Evolutionary conservation across 92 coral and sea anemone genomes (phyloP).

Genomic region (Epizoanthus fatuus): DNA sequence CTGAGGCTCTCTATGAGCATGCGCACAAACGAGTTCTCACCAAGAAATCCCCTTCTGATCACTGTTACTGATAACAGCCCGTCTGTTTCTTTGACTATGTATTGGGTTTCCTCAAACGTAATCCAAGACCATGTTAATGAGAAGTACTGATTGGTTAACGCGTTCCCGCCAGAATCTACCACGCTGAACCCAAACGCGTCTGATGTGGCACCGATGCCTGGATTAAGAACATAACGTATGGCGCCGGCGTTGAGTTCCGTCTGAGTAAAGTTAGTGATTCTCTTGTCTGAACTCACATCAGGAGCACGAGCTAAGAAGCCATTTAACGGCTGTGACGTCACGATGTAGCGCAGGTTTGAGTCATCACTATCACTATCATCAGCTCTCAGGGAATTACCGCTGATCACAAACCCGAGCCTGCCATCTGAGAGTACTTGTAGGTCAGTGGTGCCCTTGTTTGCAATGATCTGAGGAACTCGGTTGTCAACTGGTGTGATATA

Average conservation of each 20-base stretch:
- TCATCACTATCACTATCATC: constrained; percentile 92
- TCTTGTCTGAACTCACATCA: constrained; percentile 40
- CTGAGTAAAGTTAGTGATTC: constrained; percentile 79
- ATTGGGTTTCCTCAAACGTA: constrained; percentile 61
- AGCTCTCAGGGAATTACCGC: constrained; percentile 67
- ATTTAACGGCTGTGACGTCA: constrained; percentile 71
- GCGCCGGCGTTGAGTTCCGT: constrained; percentile 65
- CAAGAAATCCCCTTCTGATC: constrained; percentile 86
- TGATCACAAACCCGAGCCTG: constrained; percentile 79
- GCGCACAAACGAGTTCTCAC: constrained; percentile 87
- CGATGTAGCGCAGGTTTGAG: constrained; percentile 69
- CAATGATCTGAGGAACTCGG: constrained; percentile 87
- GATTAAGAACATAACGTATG: constrained; percentile 72
- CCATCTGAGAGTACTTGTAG: constrained; percentile 73
- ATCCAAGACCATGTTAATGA: constrained; percentile 96
- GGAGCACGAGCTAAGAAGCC: constrained; percentile 68
- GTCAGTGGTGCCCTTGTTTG: constrained; percentile 88
- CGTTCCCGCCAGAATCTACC: constrained; percentile 87
- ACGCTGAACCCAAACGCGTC: constrained; percentile 90
- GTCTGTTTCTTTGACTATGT: constrained; percentile 82
- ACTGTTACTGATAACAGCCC: constrained; percentile 69
- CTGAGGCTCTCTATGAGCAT: constrained; percentile 70
- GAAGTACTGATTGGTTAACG: constrained; percentile 75
- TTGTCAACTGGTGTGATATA: constrained; percentile 86
- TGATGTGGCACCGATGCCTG: constrained; percentile 80